Base-by-base conservation (phyloP, 1,140 invertebrate genomes). In the Apis dorsata region DNA sequence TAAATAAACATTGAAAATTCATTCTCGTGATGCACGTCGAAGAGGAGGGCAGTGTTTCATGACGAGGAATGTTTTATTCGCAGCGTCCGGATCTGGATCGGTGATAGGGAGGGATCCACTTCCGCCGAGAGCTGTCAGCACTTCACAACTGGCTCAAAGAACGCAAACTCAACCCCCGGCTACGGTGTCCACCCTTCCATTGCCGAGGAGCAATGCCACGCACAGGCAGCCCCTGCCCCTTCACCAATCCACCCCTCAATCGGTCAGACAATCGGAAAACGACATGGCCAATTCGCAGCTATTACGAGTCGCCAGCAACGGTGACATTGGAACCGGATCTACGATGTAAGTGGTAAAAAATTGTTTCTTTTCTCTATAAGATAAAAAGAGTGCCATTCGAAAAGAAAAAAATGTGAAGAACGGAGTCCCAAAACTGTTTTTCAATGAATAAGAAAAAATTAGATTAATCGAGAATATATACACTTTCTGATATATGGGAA, bases 71-170 rank as follows among this genome's bases (percentile, higher is more conserved):
- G 28, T 70, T 75, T 75, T 68, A 24, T 87, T 78, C 92, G 17
- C 93, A 95, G 95, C 95, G 63, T 95, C 95, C 76, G 95, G 95
- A 71, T 95, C 95, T 44, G 94, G 95, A 80, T 95, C 94, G 76
- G 94, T 95, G 89, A 95, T 95, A 89, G 94, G 94, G 44, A 93
- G 94, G 80, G 94, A 94, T 88, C 93, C 94, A 44, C 91, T 94
- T 84, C 94, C 94, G 12, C 93, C 93, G 53, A 93, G 94, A 74
- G 92, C 92, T 65, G 91, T 94, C 84, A 93, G 92, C 83, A 92
- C 95, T 85, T 95, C 95, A 86, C 94, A 95, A 90, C 81, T 93
- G 65, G 81, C 88, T 9, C 88, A 91, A 66, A 88, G 86, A 79
- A 89, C 88, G 71, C 80, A 86, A 55, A 91, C 88, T 10, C 87